Evolutionary conservation across 2,797 vertebrate genomes (phyloP), one percentile per base, ranked within the genome.

Genomic region (Paratrypauchen microcephalus): DNA sequence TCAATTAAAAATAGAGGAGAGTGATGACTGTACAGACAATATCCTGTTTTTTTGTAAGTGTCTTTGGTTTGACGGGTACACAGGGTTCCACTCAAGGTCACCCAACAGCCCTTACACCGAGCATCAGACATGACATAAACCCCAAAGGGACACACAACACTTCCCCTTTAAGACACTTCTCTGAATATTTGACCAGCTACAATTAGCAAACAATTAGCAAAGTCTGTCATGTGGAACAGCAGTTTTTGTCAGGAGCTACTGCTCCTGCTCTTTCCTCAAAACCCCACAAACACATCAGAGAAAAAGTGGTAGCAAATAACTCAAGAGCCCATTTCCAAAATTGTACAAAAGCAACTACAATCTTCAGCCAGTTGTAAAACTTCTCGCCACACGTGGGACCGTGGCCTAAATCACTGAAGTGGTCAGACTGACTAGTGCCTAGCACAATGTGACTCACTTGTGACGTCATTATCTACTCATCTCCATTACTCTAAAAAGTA

Each of bases 181-280:
- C 48, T 39, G 15, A 48, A 78, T 69, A 58, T 57, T 66, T 83
- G 66, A 71, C 65, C 73, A 71, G 76, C 81, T 68, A 70, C 66
- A 78, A 76, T 60, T 86, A 79, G 81, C 71, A 21, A 86, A 90
- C 81, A 91, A 91, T 91, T 92, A 91, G 66, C 70, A 81, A 90
- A 90, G 66, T 86, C 89, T 70, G 69, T 89, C 92, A 89, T 73
- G 85, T 86, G 91, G 86, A 93, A 92, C 91, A 66, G 80, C 78
- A 71, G 72, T 72, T 84, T 85, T 88, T 88, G 72, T 77, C 24
- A 26, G 79, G 73, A 69, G 79, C 75, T 76, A 68, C 85, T 74
- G 66, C 68, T 26, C 45, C 65, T 86, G 86, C 86, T 84, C 89
- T 87, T 87, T 88, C 85, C 83, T 78, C 72, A 87, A 90, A 87